Base-by-base conservation (phyloP, 2,113 vertebrate genomes). In the Labeo rohita region DNA sequence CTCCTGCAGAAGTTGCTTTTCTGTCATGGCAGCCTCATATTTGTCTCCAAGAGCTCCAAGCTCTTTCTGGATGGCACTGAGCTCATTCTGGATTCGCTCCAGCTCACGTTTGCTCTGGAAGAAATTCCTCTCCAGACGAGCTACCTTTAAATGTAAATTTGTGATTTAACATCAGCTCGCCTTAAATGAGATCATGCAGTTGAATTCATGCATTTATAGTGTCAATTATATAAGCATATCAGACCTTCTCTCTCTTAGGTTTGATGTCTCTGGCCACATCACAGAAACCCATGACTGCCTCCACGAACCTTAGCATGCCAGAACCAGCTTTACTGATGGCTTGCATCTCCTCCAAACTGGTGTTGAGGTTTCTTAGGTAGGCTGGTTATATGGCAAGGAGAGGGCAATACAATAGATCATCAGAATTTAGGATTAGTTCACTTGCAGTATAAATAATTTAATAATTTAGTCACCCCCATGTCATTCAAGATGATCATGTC, bases 291-390 rank as follows among this genome's bases (percentile, higher is more conserved):
- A 99, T 96, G 34, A 98, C 95, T 3, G 97, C 97, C 81, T 98
- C 97, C 0, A 99, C 98, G 89, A 98, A 99, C 89, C 97, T 98
- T 18, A 99, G 89, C 97, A 99, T 98, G 49, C 98, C 98, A 61
- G 97, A 92, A 6, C 98, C 98, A 0, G 98, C 98, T 89, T 95
- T 97, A 93, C 98, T 99, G 86, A 99, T 97, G 2, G 90, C 94
- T 85, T 97, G 97, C 98, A 99, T 99, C 80, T 99, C 98, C 81
- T 91, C 95, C 1, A 95, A 91, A 3, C 92, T 96, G 2, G 97
- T 98, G 34, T 96, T 96, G 21, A 99, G 96, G 74, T 87, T 96
- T 93, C 93, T 98, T 79, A 99, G 84, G 88, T 97, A 94, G 73
- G 90, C 98, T 99, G 75, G 11, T 12, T 11, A 87, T 85, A 84